phyloP scores from a whole-genome alignment of 2,797 vertebrate species.

The Tapirus indicus region DNA sequence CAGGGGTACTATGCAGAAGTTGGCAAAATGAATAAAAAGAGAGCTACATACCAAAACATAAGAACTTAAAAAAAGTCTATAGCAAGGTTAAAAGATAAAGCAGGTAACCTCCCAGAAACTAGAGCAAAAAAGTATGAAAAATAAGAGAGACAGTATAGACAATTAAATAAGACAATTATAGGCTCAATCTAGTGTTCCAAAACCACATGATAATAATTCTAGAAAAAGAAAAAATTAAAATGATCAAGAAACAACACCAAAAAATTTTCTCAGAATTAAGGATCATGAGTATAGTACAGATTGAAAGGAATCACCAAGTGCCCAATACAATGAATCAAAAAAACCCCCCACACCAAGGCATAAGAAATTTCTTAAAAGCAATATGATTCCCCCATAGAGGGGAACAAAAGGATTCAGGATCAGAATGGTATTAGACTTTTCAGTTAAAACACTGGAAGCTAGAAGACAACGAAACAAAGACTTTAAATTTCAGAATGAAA shows the following conservation, averaged over 20 bases:
- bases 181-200: not conserved
- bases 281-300: not conserved
- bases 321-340: not conserved
- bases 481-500: slow-evolving; percentile 40
- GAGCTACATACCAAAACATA: not conserved
- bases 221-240: slow-evolving; percentile 4
- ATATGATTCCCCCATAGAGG: not conserved
- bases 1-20: not conserved
- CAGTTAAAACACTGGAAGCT: not conserved
- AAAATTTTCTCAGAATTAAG: not conserved
- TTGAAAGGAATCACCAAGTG: not conserved
- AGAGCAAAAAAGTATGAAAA: not conserved
- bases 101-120: not conserved
- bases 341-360: not conserved
- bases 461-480: not conserved
- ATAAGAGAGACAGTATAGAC: not conserved
- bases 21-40: not conserved
- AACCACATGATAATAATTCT: not conserved
- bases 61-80: not conserved
- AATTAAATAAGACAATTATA: not conserved
- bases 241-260: not conserved
- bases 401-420: not conserved
- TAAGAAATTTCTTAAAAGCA: not conserved
- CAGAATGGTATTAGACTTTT: not conserved
- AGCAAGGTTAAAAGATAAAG: not conserved